Evolutionary conservation across 2,888 invertebrate genomes (phyloP).

Genomic region (Kuschelorhynchus macadamiae): DNA sequence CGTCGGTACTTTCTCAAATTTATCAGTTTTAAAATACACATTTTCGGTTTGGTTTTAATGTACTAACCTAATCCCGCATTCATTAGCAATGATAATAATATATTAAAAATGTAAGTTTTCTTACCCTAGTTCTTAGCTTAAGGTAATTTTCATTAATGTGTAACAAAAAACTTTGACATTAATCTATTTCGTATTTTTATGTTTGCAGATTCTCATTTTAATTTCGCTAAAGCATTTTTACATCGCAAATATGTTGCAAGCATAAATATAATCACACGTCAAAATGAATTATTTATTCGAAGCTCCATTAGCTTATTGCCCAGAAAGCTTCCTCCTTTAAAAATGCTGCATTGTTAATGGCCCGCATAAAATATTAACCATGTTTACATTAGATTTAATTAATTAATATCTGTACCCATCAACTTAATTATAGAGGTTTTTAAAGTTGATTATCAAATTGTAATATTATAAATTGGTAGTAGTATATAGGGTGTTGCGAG

Average conservation of each 20-base stretch:
- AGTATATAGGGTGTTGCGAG: not conserved
- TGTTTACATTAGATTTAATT: constrained; percentile 44
- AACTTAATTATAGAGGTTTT: constrained; percentile 23
- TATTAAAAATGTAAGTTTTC: no score
- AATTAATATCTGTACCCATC: constrained; percentile 31
- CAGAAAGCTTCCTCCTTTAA: constrained; percentile 41
- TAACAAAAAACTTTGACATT: no score
- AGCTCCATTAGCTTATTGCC: constrained; percentile 46
- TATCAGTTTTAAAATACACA: no score
- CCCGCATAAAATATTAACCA: constrained; percentile 37
- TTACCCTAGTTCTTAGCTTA: no score
- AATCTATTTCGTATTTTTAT: constrained; percentile 22
- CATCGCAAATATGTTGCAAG: constrained; percentile 40
- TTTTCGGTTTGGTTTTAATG: no score
- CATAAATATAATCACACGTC: constrained; percentile 44
- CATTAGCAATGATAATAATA: no score
- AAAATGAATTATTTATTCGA: constrained; percentile 43
- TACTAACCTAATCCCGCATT: no score
- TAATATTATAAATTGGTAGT: not conserved
- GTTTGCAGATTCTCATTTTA: constrained; percentile 16
- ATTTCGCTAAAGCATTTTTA: constrained; percentile 41
- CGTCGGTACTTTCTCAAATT: no score
- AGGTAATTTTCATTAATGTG: no score
- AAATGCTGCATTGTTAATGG: constrained; percentile 45
- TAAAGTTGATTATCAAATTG: not conserved